Conservation (phyloP, 2,888 invertebrate genomes). For the Rhyacophila evoluta region DNA sequence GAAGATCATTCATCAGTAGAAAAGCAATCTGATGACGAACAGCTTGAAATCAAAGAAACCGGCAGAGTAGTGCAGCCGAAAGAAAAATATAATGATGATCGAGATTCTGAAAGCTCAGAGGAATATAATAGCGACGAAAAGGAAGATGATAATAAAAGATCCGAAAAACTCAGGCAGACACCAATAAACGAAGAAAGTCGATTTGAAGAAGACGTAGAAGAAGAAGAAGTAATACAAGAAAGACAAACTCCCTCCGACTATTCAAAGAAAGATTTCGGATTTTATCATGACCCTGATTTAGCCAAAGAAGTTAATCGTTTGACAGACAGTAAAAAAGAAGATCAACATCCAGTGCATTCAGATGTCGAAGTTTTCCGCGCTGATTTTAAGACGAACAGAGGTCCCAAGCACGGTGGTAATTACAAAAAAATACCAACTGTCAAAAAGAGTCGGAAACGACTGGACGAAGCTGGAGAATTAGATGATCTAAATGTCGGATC, state of each 20-base stretch:
- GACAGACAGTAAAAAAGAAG: slow-evolving; percentile 41
- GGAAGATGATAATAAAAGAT: slow-evolving; percentile 30
- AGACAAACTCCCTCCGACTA: slow-evolving; percentile 31
- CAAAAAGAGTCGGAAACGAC: slow-evolving; percentile 26
- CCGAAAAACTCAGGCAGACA: slow-evolving; percentile 1
- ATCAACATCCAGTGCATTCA: slow-evolving; percentile 40
- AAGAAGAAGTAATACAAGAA: slow-evolving; percentile 52
- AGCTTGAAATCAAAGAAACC: slow-evolving; percentile 33
- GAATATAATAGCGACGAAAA: slow-evolving; percentile 23
- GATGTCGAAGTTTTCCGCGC: slow-evolving; percentile 50
- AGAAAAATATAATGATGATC: slow-evolving; percentile 26
- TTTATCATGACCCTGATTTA: slow-evolving; percentile 46
- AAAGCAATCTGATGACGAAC: slow-evolving; percentile 33
- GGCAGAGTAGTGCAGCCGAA: slow-evolving; percentile 21
- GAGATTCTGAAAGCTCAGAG: not conserved
- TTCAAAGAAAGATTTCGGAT: slow-evolving; percentile 29
- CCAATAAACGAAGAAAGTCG: slow-evolving; percentile 50
- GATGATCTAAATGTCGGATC: slow-evolving; percentile 58
- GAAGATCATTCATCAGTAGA: slow-evolving; percentile 25
- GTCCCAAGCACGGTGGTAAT: slow-evolving; percentile 55
- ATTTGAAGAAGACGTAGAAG: slow-evolving; percentile 50
- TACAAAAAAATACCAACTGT: slow-evolving; percentile 45
- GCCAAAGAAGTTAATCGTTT: slow-evolving; percentile 48
- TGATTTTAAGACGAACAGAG: slow-evolving; percentile 47
- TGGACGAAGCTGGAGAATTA: slow-evolving; percentile 57